phyloP scores from a whole-genome alignment of 2,888 invertebrate genomes.

The Cerceris ruficornis region DNA sequence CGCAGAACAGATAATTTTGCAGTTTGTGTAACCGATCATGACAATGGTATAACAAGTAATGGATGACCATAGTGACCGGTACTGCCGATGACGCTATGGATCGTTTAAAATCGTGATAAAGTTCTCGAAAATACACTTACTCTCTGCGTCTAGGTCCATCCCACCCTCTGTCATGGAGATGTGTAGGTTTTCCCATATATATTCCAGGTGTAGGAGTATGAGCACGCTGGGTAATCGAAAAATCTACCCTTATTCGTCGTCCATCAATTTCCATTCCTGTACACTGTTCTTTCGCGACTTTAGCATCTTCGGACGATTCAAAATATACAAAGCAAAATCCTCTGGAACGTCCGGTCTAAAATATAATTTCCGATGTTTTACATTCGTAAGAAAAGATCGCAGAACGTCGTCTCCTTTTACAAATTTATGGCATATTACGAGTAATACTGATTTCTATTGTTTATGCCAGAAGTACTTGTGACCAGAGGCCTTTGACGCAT shows the following conservation, averaged over 20 bases:
- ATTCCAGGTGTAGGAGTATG: constrained; percentile 99
- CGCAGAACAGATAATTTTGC: constrained; percentile 1
- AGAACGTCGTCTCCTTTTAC: no score
- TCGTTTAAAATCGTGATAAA: no score
- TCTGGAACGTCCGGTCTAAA: constrained; percentile 94
- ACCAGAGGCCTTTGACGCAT: constrained; percentile 79
- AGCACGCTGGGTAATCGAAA: constrained; percentile 96
- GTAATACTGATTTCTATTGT: neutral
- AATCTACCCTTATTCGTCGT: constrained; percentile 96
- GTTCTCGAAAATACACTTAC: constrained; percentile 82
- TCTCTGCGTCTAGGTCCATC: constrained; percentile 82
- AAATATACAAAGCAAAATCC: constrained; percentile 99
- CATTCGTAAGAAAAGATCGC: neutral
- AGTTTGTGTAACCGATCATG: neutral
- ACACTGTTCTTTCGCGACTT: constrained; percentile 96
- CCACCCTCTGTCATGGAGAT: constrained; percentile 69
- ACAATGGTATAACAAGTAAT: neutral
- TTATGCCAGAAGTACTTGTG: constrained; percentile 50
- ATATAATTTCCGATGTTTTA: constrained; percentile 55
- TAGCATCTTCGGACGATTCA: constrained; percentile 93
- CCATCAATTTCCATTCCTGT: constrained; percentile 97
- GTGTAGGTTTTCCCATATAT: constrained; percentile 96
- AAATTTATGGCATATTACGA: no score
- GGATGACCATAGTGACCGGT: neutral
- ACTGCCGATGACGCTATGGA: no score